These are phyloP conservation scores for Intellagama lesueurii DNA, from an alignment of 2,797 vertebrate genomes.

Conservation along the genomic window DNA sequence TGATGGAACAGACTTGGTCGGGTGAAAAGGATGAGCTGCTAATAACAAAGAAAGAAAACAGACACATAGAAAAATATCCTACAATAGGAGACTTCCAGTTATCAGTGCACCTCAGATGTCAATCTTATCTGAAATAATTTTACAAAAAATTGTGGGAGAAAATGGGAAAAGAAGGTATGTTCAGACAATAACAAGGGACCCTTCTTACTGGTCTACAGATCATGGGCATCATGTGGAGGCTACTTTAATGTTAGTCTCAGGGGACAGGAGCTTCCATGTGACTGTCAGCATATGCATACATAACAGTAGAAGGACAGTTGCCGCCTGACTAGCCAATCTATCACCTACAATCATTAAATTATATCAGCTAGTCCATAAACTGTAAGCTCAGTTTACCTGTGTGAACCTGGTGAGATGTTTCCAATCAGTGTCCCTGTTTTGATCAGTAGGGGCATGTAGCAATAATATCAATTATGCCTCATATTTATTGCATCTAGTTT, in stretches of 20 bases:
- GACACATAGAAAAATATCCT: background rate
- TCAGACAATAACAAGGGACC: background rate
- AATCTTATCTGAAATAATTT: background rate
- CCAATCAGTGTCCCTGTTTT: background rate
- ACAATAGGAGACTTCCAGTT: conserved; percentile 22
- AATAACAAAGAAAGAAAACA: conserved; percentile 2
- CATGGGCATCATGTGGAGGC: background rate
- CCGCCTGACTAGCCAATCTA: background rate
- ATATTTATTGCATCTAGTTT: too few relatives aligned
- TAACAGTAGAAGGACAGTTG: background rate
- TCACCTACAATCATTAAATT: background rate
- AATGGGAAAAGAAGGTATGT: background rate
- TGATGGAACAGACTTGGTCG: conserved; percentile 40
- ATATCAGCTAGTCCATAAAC: too few relatives aligned
- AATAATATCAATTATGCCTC: background rate
- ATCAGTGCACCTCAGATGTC: conserved; percentile 28
- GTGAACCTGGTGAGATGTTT: background rate
- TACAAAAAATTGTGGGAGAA: background rate
- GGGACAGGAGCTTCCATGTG: background rate
- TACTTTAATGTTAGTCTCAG: background rate
- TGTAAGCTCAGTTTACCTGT: too few relatives aligned
- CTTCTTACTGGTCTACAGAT: background rate
- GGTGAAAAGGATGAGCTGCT: conserved; percentile 41
- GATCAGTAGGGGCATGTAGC: background rate
- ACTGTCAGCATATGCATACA: background rate